phyloP scores from a whole-genome alignment of 2,797 vertebrate genomes.

The Bovichtus variegatus region DNA sequence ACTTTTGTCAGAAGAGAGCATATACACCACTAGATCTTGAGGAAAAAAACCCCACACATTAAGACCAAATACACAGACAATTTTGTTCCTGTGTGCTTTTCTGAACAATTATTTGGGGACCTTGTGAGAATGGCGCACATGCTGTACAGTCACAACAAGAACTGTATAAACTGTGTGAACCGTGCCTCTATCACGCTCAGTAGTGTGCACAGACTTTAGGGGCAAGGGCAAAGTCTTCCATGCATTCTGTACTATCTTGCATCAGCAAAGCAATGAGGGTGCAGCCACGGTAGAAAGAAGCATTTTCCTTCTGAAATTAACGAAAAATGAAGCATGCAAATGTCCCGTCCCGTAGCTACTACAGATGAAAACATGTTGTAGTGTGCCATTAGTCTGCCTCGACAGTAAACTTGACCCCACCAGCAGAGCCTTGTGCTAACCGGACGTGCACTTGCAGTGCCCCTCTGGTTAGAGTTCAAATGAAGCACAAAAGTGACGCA shows the following conservation, averaged over 20 bases:
- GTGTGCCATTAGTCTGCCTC: background rate
- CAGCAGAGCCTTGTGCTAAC: background rate
- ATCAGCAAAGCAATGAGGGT: background rate
- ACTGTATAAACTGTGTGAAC: conserved; percentile 32
- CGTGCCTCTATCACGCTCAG: background rate
- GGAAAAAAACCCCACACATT: background rate
- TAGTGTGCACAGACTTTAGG: background rate
- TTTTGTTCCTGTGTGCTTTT: background rate
- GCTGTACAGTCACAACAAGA: conserved; percentile 72
- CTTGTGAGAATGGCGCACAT: conserved; percentile 59
- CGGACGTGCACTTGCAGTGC: background rate
- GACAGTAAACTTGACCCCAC: background rate
- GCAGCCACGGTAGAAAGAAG: background rate
- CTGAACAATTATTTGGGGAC: conserved; percentile 40
- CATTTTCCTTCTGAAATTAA: background rate
- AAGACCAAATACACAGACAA: conserved; percentile 25
- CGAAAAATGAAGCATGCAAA: background rate
- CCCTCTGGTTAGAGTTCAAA: background rate
- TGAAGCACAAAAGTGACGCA: background rate
- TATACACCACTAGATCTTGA: background rate
- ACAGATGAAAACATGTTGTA: background rate
- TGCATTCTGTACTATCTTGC: background rate
- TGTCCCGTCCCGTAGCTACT: background rate
- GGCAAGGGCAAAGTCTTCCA: background rate
- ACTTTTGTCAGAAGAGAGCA: background rate